phyloP scores from a whole-genome alignment of 2,113 vertebrate genomes.

The Ancistrus triradiatus region DNA sequence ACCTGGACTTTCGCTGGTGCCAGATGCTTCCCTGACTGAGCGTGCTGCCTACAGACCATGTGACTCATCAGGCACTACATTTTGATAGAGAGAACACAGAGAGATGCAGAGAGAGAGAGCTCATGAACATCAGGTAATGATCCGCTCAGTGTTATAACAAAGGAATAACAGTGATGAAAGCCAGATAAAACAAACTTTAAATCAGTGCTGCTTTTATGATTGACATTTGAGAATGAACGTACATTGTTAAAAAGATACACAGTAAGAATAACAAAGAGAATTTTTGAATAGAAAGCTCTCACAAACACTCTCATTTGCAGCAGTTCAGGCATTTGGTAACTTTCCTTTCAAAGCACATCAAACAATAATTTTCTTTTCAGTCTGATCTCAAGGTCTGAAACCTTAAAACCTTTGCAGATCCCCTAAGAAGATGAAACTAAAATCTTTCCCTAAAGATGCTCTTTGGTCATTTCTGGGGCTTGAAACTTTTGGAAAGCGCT shows the following conservation, averaged over 20 bases:
- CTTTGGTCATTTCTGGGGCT: slow-evolving; percentile 51
- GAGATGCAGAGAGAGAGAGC: too few relatives aligned
- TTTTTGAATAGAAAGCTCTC: not conserved
- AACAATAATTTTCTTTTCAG: slow-evolving; percentile 12
- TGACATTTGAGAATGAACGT: not conserved
- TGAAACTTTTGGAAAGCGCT: slow-evolving; percentile 55
- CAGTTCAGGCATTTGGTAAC: too few relatives aligned
- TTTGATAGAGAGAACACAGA: not conserved
- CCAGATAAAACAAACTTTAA: too few relatives aligned
- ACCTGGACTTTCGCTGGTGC: slow-evolving; percentile 65
- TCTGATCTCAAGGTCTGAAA: slow-evolving; percentile 20
- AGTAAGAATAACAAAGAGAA: slow-evolving; percentile 8
- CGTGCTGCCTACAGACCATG: slow-evolving; percentile 58
- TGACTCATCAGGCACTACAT: slow-evolving; percentile 52
- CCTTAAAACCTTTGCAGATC: slow-evolving; percentile 2
- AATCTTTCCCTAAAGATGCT: too few relatives aligned
- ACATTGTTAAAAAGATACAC: not conserved
- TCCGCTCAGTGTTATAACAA: too few relatives aligned
- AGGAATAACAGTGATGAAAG: too few relatives aligned
- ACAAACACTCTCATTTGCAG: too few relatives aligned
- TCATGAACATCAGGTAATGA: too few relatives aligned
- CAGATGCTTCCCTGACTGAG: slow-evolving; percentile 48
- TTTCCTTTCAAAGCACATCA: slow-evolving; percentile 19
- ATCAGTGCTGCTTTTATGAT: too few relatives aligned
- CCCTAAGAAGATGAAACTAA: slow-evolving; percentile 42